Evolutionary conservation across 2,888 invertebrate species (phyloP).

Genomic region (Cheilosia vernalis): DNA sequence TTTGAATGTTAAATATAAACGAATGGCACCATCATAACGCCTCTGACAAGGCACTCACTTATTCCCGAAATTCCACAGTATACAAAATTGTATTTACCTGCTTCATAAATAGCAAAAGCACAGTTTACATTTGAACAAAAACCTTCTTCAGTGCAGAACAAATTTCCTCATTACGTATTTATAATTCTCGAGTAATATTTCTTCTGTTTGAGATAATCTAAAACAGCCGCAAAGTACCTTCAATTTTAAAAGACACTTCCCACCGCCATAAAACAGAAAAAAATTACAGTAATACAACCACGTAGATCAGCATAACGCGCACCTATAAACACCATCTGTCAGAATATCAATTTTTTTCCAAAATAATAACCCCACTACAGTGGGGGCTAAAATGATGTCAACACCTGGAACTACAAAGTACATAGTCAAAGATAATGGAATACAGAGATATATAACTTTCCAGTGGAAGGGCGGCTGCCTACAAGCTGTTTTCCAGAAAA

Average conservation of each 20-base stretch:
- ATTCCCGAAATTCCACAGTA: too few species aligned
- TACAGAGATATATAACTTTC: too few species aligned
- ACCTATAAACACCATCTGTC: slow-evolving; percentile 8
- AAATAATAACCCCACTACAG: background rate
- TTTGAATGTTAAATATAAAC: background rate
- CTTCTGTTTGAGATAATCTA: slow-evolving; percentile 4
- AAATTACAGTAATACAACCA: slow-evolving; percentile 7
- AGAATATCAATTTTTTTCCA: background rate
- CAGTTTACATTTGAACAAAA: background rate
- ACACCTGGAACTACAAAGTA: background rate
- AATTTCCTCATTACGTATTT: slow-evolving; percentile 16
- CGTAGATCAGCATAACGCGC: background rate
- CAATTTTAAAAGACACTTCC: slow-evolving; percentile 25
- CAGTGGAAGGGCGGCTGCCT: too few species aligned
- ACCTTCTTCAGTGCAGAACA: slow-evolving; percentile 16
- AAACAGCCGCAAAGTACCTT: background rate
- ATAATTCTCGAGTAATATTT: slow-evolving; percentile 18
- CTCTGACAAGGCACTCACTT: background rate
- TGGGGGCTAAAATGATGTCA: background rate
- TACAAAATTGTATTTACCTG: too few species aligned
- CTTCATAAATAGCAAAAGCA: slow-evolving; percentile 11
- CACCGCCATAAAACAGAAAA: slow-evolving; percentile 2
- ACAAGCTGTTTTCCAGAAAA: too few species aligned
- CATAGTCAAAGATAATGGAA: too few species aligned
- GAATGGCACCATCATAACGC: background rate